Base-by-base conservation (phyloP, 2,888 invertebrate species). In the Plagodis pulveraria region DNA sequence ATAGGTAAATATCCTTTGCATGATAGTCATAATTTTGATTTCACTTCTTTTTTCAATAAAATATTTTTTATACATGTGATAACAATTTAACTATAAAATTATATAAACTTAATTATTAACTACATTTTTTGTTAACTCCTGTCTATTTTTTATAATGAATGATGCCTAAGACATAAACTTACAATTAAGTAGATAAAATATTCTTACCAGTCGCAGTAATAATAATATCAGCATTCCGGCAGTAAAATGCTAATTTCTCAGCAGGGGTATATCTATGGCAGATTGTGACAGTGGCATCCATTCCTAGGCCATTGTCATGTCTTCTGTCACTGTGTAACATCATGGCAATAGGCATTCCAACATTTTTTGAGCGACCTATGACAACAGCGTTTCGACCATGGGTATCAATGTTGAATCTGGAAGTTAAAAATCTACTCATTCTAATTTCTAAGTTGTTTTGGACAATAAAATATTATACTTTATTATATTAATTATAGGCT, bases 301-400 rank as follows among this genome's bases (percentile, higher is more conserved):
- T 92, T 0, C 95, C 97, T 47, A 94, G 89, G 0, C 90, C 87
- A 46, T 94, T 95, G 78, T 96, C 96, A 77, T 95, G 94, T 6
- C 84, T 84, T 38, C 94, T 94, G 86, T 97, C 97, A 5, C 96
- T 95, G 79, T 97, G 96, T 51, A 98, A 86, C 73, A 98, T 89
- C 93, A 98, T 94, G 0, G 97, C 96, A 59, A 98, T 96, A 0
- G 98, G 98, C 91, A 98, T 94, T 0, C 98, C 97, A 32, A 98
- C 98, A 85, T 98, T 97, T 84, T 98, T 98, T 0, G 98, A 98
- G 54, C 98, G 93, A 0, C 98, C 98, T 67, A 97, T 95, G 0
- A 98, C 96, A 0, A 98, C 97, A 6, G 97, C 97, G 81, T 97
- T 97, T 73, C 96, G 97, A 0, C 98, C 98, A 76, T 95, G 94